Conservation (phyloP, 2,888 invertebrate genomes). For the Augiades crinisus region DNA sequence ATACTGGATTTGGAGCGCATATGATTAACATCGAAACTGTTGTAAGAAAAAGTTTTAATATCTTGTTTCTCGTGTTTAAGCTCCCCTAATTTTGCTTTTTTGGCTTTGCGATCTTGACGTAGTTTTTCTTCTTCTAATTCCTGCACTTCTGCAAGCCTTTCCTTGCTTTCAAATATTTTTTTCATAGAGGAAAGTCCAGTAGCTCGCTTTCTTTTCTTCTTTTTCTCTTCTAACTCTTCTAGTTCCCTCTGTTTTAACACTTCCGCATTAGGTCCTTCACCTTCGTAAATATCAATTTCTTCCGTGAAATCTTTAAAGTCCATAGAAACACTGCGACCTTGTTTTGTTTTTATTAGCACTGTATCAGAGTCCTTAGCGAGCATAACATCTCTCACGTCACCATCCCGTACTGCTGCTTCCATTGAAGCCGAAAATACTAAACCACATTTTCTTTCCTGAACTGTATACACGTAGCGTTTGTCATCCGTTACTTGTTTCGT, state of each 20-base stretch:
- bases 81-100: constrained; percentile 69
- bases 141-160: constrained; percentile 83
- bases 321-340: constrained; percentile 88
- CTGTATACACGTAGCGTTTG: constrained; percentile 87
- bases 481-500: constrained; percentile 81
- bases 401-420: constrained; percentile 88
- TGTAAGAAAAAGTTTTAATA: constrained; percentile 65
- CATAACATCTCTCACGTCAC: constrained; percentile 89
- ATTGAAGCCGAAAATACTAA: constrained; percentile 87
- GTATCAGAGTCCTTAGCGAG: constrained; percentile 89
- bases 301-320: constrained; percentile 83
- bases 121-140: constrained; percentile 80
- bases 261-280: constrained; percentile 85
- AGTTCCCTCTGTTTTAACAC: constrained; percentile 83
- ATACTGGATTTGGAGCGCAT: constrained; percentile 77
- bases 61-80: constrained; percentile 72
- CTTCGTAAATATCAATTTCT: constrained; percentile 84
- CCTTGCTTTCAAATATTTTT: constrained; percentile 90
- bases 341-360: constrained; percentile 86
- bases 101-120: constrained; percentile 59
- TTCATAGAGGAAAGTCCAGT: constrained; percentile 84
- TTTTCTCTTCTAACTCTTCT: constrained; percentile 77
- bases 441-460: constrained; percentile 87
- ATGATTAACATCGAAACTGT: constrained; percentile 74
- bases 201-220: constrained; percentile 82